phyloP scores from a whole-genome alignment of 1,140 invertebrate species.

The Pinna nobilis region DNA sequence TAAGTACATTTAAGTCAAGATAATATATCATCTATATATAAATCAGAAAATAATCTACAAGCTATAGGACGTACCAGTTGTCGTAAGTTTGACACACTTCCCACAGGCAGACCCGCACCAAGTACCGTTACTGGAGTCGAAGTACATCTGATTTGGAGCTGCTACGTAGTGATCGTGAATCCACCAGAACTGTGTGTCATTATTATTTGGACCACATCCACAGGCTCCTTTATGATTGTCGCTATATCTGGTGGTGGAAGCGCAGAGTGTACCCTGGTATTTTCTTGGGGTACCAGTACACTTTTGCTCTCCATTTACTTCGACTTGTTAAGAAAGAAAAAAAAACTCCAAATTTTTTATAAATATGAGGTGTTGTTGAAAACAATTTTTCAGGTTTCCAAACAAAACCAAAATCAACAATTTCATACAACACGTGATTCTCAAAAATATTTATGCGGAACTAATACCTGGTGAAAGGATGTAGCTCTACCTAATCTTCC shows the following conservation, averaged over 20 bases:
- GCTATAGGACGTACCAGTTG: slow-evolving; percentile 43
- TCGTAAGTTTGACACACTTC: slow-evolving; percentile 53
- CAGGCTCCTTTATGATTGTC: slow-evolving; percentile 62
- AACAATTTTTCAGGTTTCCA: too few species aligned
- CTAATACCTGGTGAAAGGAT: too few species aligned
- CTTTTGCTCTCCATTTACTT: slow-evolving; percentile 42
- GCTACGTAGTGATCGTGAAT: slow-evolving; percentile 37
- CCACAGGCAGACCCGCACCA: slow-evolving; percentile 58
- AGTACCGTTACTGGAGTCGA: slow-evolving; percentile 27
- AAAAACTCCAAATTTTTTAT: too few species aligned
- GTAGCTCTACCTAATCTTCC: too few species aligned
- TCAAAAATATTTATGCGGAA: too few species aligned
- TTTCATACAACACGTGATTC: too few species aligned
- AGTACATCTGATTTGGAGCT: slow-evolving; percentile 49
- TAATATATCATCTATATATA: too few species aligned
- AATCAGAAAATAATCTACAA: too few species aligned
- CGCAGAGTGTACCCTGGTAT: slow-evolving; percentile 55
- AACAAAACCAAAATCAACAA: too few species aligned
- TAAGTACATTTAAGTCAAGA: too few species aligned
- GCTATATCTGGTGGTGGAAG: slow-evolving; percentile 55
- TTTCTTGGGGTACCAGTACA: slow-evolving; percentile 38
- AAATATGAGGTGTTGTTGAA: too few species aligned
- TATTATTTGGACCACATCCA: slow-evolving; percentile 52
- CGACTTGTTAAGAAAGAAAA: too few species aligned
- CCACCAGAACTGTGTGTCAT: slow-evolving; percentile 49